Evolutionary conservation across 2,888 invertebrate genomes (phyloP), one percentile per base, ranked within the genome.

Genomic region (Latheticus oryzae): DNA sequence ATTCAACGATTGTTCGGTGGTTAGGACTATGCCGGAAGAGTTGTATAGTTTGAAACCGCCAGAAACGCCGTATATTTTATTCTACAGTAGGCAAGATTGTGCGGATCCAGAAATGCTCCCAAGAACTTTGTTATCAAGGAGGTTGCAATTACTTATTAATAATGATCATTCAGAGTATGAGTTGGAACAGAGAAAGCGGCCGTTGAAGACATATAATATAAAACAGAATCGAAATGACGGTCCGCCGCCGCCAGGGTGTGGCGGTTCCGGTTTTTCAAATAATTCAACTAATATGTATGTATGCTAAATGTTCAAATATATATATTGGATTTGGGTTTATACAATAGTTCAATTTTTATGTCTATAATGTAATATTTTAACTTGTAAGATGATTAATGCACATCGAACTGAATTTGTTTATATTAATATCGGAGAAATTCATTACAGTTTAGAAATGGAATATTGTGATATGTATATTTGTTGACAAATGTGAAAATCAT

Each of bases 11-110:
- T 87, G 86, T 57, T 79, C 83, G n/a, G 91, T 94, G 1, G 82
- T 84, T 1, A 75, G 78, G 26, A 83, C 85, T 7, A 82, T 84
- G 4, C 82, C 87, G 3, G 79, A 81, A 1, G 85, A 87, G 48
- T 79, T 91, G 33, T 85, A 85, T 65, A 79, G 79, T 13, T 80
- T 89, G 3, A 83, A 84, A 61, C 85, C 87, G 1, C 87, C 88
- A 7, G 88, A 90, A 73, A 93, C 93, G 0, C 91, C 93, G 0
- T 94, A 94, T 72, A 88, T 94, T 58, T 79, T 94, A 28, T 90
- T 94, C 72, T 94, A 94, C 73, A 77, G 78, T 38, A 83, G 80
- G 71, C 58, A 71, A 30, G 74, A 79, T 64, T 53, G 74, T 57
- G 19, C 62, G 33, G 71, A 76, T 62, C 69, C 77, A 0, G 72